Percentiles rank a stretch among this genome's conserved stretches.
phyloP scores from a whole-genome alignment of 2,113 vertebrate genomes.

The Ophthalmolycus amberensis region DNA sequence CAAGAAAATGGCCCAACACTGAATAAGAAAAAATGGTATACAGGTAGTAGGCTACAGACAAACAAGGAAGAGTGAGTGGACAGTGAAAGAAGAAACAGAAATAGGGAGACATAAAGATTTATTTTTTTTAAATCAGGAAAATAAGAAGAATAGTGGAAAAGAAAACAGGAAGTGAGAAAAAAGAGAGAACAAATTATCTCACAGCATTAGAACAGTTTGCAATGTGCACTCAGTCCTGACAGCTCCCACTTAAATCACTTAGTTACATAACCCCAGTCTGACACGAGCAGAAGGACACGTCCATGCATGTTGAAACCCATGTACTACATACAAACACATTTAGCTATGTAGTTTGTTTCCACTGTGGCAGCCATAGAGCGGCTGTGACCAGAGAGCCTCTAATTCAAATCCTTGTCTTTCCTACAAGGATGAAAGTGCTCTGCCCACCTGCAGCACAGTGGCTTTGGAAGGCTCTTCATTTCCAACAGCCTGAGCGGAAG shows the following conservation, averaged over 20 bases:
- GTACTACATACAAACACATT: constrained; percentile 11
- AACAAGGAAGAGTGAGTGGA: background rate
- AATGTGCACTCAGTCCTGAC: constrained; percentile 18
- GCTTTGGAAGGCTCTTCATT: constrained; percentile 20
- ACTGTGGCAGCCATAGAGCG: constrained; percentile 17
- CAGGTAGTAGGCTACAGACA: background rate
- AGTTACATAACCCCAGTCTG: constrained; percentile 24
- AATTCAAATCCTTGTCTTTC: constrained; percentile 30
- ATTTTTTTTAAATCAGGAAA: background rate
- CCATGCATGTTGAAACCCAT: constrained; percentile 23
- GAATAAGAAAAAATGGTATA: background rate
- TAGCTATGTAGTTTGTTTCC: constrained; percentile 7
- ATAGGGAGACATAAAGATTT: background rate
- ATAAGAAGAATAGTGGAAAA: background rate
- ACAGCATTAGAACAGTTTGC: constrained; percentile 2
- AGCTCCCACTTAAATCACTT: constrained; percentile 33
- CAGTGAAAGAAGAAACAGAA: background rate
- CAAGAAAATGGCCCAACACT: background rate
- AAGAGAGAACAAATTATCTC: background rate
- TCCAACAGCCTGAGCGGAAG: constrained; percentile 28
- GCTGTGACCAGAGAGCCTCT: constrained; percentile 16
- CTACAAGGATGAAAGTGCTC: constrained; percentile 25
- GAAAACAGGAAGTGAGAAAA: background rate
- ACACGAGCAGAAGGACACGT: constrained; percentile 28
- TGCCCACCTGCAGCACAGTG: constrained; percentile 40